Conservation (phyloP, 2,888 invertebrate genomes). For the Coronaproctus castanopsis region DNA sequence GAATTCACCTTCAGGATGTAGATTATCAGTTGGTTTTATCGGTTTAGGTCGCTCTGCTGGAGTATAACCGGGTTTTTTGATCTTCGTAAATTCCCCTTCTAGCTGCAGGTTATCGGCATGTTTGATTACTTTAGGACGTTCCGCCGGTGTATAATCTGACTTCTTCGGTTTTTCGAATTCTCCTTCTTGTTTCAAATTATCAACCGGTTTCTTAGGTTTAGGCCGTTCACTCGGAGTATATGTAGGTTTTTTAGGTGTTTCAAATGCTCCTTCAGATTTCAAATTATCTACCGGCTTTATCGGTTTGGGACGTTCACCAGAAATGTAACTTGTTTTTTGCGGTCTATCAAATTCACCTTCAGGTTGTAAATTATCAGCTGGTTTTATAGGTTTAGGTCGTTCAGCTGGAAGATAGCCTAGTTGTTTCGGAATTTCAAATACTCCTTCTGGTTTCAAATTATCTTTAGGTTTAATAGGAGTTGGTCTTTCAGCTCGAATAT, state of each 20-base stretch:
- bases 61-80: not conserved
- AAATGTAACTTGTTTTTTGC: slow-evolving; percentile 27
- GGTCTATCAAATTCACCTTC: slow-evolving; percentile 34
- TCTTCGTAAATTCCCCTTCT: slow-evolving; percentile 35
- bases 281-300: slow-evolving; percentile 27
- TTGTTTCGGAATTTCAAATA: slow-evolving; percentile 32
- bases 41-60: slow-evolving; percentile 27
- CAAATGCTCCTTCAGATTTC: slow-evolving; percentile 34
- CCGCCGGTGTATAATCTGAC: slow-evolving; percentile 23
- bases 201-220: slow-evolving; percentile 28
- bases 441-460: slow-evolving; percentile 35
- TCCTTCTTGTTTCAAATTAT: slow-evolving; percentile 34
- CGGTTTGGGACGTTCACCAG: slow-evolving; percentile 37
- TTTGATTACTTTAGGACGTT: slow-evolving; percentile 22
- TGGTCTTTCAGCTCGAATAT: slow-evolving; percentile 22
- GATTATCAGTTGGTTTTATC: slow-evolving; percentile 21
- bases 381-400: slow-evolving; percentile 24
- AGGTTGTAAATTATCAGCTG: slow-evolving; percentile 24
- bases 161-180: slow-evolving; percentile 27
- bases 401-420: slow-evolving; percentile 33
- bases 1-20: slow-evolving; percentile 27
- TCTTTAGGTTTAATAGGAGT: slow-evolving; percentile 27
- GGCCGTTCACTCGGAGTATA: slow-evolving; percentile 23
- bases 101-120: slow-evolving; percentile 23
- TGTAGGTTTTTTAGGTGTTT: slow-evolving; percentile 24